These are phyloP conservation scores for Microplitis demolitor DNA, from an alignment of 1,140 invertebrate genomes.

Conservation along the genomic window DNA sequence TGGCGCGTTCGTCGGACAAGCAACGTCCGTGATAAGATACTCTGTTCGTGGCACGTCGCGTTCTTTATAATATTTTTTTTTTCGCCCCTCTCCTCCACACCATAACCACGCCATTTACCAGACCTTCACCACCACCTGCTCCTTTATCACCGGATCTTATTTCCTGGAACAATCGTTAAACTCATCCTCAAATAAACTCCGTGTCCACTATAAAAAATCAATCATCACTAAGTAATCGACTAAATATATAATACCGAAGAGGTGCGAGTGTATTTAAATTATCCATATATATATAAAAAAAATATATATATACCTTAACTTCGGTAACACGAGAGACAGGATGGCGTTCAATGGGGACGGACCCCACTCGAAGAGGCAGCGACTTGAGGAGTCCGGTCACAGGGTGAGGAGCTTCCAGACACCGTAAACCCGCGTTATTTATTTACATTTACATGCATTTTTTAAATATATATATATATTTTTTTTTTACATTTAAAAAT, in stretches of 20 bases:
- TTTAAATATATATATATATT: no score
- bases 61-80: conserved; percentile 26
- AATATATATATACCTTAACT: no score
- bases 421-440: not conserved
- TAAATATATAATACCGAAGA: not conserved
- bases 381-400: conserved; percentile 62
- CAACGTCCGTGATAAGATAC: conserved; percentile 26
- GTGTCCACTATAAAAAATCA: conserved; percentile 24
- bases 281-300: no score
- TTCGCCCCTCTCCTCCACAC: conserved; percentile 38
- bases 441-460: no score
- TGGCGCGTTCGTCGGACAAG: conserved; percentile 40
- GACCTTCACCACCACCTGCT: not conserved
- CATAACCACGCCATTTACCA: not conserved
- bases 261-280: not conserved
- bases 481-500: no score
- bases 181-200: conserved; percentile 24
- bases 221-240: not conserved
- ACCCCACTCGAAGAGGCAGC: conserved; percentile 62
- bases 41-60: conserved; percentile 44
- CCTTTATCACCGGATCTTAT: not conserved
- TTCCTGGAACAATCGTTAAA: not conserved
- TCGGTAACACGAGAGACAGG: conserved; percentile 32
- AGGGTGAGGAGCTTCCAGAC: conserved; percentile 53
- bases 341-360: conserved; percentile 66